Evolutionary conservation across 2,113 vertebrate genomes (phyloP), one percentile per base, ranked within the genome.

Genomic region (Catharus bicknelli): DNA sequence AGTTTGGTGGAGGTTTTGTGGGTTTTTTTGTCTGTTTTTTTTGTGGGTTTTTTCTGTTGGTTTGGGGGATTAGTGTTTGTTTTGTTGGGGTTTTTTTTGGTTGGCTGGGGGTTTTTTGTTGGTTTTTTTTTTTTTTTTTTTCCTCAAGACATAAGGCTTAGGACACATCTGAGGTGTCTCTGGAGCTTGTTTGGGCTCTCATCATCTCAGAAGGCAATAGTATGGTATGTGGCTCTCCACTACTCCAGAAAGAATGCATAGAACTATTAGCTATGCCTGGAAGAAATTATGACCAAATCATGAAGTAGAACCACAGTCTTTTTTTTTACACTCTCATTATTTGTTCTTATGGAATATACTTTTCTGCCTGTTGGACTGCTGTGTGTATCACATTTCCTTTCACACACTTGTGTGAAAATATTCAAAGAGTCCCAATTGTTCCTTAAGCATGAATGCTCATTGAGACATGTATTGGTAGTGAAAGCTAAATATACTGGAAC

Each of bases 61-160:
- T 32, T 66, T 66, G 16, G 19, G 6, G 1, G 0, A 4, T 5
- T 58, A 50, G 30, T 25, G 3, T 29, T 42, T 2, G 2, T 69
- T 34, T 47, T 12, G 5, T 57, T 73, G 13, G 1, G 0, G 11
- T 18, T 38, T 42, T 20, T 55, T 32, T 38, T 17, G 6, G 4
- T 73, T 54, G 13, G 3, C 16, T 38, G 16, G 7, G 8, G 7
- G 1, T 1, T 19, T 19, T 69, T 36, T 30, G 3, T 18, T 34
- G 3, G 3, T 69, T 40, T 22, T n/a, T 7, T 36, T 36, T 36
- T 36, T 22, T 18, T 38, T 64, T 38, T 30, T 40, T 45, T 29
- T 15, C 4, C 19, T 22, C 7, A 45, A 11, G 3, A 13, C 1
- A 4, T 48, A 58, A 74, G 48, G 19, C 4, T 8, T 43, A n/a